Conservation (phyloP, 2,113 vertebrate genomes). For the Vidua chalybeata region DNA sequence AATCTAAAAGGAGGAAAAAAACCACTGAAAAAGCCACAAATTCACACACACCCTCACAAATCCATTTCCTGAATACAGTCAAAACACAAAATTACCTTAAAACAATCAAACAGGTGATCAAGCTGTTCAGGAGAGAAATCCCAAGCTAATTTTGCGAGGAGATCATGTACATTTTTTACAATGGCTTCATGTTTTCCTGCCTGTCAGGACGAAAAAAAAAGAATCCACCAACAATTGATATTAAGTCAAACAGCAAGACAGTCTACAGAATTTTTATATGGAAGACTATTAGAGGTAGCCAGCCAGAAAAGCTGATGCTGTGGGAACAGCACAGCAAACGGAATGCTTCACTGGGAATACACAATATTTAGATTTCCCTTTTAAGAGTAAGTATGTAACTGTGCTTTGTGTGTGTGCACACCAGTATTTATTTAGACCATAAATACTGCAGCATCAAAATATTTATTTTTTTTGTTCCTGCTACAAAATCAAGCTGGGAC, state of each 20-base stretch:
- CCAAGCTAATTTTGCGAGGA: conserved; percentile 97
- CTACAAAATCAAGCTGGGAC: not conserved
- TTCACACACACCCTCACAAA: not conserved
- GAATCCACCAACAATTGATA: not conserved
- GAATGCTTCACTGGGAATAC: not conserved
- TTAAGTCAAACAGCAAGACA: not conserved
- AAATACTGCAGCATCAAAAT: not conserved
- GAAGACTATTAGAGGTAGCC: not conserved
- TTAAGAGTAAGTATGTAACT: not conserved
- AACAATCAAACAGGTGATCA: conserved; percentile 98
- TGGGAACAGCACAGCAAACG: not conserved
- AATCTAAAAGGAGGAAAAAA: not conserved
- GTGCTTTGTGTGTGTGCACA: not conserved
- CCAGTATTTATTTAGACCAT: not conserved
- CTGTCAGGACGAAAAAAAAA: conserved; percentile 67
- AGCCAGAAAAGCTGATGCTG: not conserved
- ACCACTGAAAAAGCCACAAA: not conserved
- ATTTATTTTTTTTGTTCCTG: not conserved
- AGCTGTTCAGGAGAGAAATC: conserved; percentile 99
- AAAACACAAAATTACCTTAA: conserved; percentile 84
- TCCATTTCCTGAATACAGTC: not conserved
- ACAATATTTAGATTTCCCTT: not conserved
- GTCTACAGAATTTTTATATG: not conserved
- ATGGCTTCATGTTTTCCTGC: conserved; percentile 99
- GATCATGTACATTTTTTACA: conserved; percentile 98